These are phyloP conservation scores for Dicycla oo DNA, from an alignment of 2,888 invertebrate genomes.

Conservation along the genomic window DNA sequence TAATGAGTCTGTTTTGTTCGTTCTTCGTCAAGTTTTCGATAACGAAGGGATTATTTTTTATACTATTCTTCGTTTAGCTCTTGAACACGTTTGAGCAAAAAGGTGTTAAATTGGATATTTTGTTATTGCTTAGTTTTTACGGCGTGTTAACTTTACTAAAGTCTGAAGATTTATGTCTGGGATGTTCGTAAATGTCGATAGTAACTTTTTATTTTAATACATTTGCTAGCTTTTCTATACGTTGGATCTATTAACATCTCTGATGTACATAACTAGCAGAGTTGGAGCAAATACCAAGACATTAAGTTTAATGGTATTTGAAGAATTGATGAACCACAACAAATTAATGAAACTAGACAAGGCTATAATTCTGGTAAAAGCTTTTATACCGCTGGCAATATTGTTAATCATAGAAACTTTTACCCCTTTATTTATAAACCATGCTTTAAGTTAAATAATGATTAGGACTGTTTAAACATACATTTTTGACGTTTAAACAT, in stretches of 20 bases:
- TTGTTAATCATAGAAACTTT: neutral
- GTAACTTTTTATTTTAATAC: constrained; percentile 3
- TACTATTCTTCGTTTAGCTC: constrained; percentile 31
- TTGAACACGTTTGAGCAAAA: constrained; percentile 53
- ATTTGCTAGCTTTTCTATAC: neutral
- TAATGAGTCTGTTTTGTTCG: constrained; percentile 78
- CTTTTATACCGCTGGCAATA: neutral
- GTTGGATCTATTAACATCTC: neutral
- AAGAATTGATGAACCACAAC: neutral
- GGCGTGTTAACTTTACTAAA: constrained; percentile 43
- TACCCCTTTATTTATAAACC: too few relatives aligned
- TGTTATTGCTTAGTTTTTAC: constrained; percentile 52
- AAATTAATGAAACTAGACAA: neutral
- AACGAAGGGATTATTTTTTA: constrained; percentile 63
- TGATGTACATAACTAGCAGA: neutral
- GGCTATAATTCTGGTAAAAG: neutral
- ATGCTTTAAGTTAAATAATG: too few relatives aligned
- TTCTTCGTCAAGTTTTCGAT: constrained; percentile 72
- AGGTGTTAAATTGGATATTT: constrained; percentile 55
- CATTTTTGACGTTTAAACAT: too few relatives aligned
- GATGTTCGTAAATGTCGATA: constrained; percentile 29
- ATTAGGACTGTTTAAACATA: too few relatives aligned
- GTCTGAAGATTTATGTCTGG: constrained; percentile 48
- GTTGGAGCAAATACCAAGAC: neutral
- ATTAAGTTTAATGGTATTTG: neutral